These are phyloP conservation scores for Cebidichthys violaceus DNA, from an alignment of 2,113 vertebrate genomes.

Conservation along the genomic window DNA sequence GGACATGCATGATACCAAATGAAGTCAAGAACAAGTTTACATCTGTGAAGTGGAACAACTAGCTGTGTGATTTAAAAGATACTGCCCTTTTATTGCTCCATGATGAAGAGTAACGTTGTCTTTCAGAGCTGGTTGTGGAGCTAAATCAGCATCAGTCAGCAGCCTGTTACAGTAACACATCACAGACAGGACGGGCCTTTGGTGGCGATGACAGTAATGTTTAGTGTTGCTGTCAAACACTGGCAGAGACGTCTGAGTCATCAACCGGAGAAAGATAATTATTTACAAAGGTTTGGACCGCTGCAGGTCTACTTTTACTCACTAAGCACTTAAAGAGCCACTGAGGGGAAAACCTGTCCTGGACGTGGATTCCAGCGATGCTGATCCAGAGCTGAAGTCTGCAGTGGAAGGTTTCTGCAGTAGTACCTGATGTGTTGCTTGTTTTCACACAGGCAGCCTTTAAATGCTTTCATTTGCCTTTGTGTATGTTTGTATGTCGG, in stretches of 20 bases:
- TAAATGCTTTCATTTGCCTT: neutral
- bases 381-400: constrained; percentile 2
- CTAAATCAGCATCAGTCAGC: constrained; percentile 16
- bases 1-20: neutral
- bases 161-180: constrained; percentile 20
- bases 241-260: constrained; percentile 48
- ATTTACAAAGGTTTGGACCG: constrained; percentile 59
- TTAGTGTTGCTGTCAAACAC: constrained; percentile 46
- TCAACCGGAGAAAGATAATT: constrained; percentile 59
- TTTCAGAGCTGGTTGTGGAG: constrained; percentile 4
- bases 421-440: constrained; percentile 20
- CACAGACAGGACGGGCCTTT: constrained; percentile 8
- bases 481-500: constrained; percentile 3
- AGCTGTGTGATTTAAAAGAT: neutral
- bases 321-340: constrained; percentile 15
- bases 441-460: constrained; percentile 20
- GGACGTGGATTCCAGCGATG: neutral
- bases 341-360: constrained; percentile 35
- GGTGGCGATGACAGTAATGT: constrained; percentile 42
- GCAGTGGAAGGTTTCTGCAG: neutral
- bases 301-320: constrained; percentile 45
- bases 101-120: neutral
- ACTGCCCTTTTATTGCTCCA: neutral
- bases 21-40: neutral
- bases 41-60: neutral